phyloP scores from a whole-genome alignment of 2,888 invertebrate species.

The Nudaria mundana region DNA sequence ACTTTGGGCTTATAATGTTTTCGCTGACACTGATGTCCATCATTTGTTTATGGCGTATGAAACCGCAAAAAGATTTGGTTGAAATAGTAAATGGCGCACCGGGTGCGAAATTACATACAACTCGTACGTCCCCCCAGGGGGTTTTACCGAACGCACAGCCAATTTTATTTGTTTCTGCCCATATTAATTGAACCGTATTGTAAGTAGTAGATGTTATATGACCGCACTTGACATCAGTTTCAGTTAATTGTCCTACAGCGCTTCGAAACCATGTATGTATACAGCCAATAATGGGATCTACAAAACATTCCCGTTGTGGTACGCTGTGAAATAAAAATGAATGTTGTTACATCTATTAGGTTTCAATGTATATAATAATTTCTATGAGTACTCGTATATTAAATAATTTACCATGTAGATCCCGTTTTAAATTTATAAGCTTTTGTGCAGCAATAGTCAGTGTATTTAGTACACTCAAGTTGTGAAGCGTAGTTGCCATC shows the following conservation, averaged over 20 bases:
- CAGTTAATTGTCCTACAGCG: slow-evolving; percentile 46
- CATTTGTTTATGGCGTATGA: slow-evolving; percentile 44
- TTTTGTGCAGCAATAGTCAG: slow-evolving; percentile 52
- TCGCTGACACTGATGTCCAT: slow-evolving; percentile 2
- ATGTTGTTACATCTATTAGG: neutral
- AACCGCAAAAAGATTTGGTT: slow-evolving; percentile 58
- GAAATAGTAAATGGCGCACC: slow-evolving; percentile 59
- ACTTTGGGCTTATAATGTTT: slow-evolving; percentile 33
- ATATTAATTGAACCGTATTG: slow-evolving; percentile 60
- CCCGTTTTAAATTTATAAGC: slow-evolving; percentile 22
- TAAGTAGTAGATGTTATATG: slow-evolving; percentile 50
- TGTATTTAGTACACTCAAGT: slow-evolving; percentile 65
- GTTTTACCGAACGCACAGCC: slow-evolving; percentile 62
- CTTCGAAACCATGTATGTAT: slow-evolving; percentile 63
- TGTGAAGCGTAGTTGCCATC: slow-evolving; percentile 56
- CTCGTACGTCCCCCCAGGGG: slow-evolving; percentile 52
- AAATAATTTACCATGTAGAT: slow-evolving; percentile 52
- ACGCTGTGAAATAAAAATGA: slow-evolving; percentile 39
- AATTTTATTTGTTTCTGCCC: slow-evolving; percentile 65
- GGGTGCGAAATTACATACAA: slow-evolving; percentile 67
- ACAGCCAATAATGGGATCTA: slow-evolving; percentile 61
- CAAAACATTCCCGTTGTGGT: slow-evolving; percentile 60
- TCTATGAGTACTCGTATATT: no score
- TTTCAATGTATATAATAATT: no score
- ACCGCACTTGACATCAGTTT: slow-evolving; percentile 59